Percentiles rank a stretch among this genome's conserved stretches.
These are phyloP conservation scores for Drosophila limbata DNA, from an alignment of 2,888 invertebrate genomes.

Conservation along the genomic window DNA sequence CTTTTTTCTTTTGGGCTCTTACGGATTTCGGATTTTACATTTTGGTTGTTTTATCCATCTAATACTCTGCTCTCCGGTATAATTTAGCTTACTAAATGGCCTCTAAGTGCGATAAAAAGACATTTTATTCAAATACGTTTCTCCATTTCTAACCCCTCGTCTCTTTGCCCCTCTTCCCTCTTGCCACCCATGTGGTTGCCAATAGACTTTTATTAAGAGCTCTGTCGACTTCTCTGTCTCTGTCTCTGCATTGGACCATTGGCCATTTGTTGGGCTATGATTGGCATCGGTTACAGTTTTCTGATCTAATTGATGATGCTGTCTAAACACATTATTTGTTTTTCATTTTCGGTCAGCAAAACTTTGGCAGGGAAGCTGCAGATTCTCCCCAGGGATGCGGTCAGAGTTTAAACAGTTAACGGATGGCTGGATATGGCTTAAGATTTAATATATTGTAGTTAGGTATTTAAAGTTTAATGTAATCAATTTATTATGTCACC, in stretches of 20 bases:
- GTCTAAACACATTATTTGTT: conserved; percentile 50
- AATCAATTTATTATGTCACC: conserved; percentile 2
- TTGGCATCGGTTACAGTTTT: conserved; percentile 65
- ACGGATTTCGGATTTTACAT: conserved; percentile 35
- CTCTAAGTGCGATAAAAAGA: conserved; percentile 77
- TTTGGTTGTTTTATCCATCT: conserved; percentile 39
- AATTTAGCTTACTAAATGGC: conserved; percentile 76
- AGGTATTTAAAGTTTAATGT: conserved; percentile 2
- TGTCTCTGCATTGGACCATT: conserved; percentile 31
- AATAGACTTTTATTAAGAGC: conserved; percentile 75
- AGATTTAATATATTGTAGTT: neutral
- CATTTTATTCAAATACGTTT: conserved; percentile 70
- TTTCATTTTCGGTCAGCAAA: neutral
- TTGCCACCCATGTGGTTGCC: conserved; percentile 40
- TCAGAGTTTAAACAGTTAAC: conserved; percentile 44
- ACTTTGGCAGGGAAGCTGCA: neutral
- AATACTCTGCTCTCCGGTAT: conserved; percentile 62
- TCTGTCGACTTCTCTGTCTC: conserved; percentile 29
- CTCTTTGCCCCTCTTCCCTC: too few species aligned
- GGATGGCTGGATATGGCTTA: conserved; percentile 18
- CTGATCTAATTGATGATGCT: conserved; percentile 57
- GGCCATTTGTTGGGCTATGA: conserved; percentile 67
- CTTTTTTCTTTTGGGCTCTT: neutral
- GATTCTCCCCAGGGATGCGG: conserved; percentile 7
- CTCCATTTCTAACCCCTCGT: neutral